Conservation (phyloP, 2,888 invertebrate species). For the Thalpophila matura region DNA sequence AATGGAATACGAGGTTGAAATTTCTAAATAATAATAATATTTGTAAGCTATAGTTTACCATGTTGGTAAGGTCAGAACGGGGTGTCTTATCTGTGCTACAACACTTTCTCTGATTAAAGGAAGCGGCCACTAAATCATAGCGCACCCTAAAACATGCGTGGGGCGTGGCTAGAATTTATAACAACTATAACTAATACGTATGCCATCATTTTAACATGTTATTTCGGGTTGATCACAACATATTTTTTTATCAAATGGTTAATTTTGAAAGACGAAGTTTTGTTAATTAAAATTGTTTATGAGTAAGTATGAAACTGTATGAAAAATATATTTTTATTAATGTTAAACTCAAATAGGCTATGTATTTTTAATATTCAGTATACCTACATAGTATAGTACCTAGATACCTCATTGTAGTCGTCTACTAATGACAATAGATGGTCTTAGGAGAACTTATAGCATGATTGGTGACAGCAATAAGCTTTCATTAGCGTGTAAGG, state of each 20-base stretch:
- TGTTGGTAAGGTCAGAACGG: conserved; percentile 34
- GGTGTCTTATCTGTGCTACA: conserved; percentile 63
- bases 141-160: conserved; percentile 74
- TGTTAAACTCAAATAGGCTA: too few relatives aligned
- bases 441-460: not conserved
- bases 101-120: conserved; percentile 81
- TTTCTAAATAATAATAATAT: not conserved
- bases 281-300: not conserved
- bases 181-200: conserved; percentile 48
- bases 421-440: not conserved
- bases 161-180: conserved; percentile 69
- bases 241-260: conserved; percentile 7
- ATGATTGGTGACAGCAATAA: not conserved
- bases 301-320: too few relatives aligned
- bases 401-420: too few relatives aligned
- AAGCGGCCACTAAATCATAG: conserved; percentile 78
- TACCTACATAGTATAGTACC: too few relatives aligned
- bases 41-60: conserved; percentile 14
- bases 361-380: too few relatives aligned
- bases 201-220: conserved; percentile 22
- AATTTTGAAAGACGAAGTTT: not conserved
- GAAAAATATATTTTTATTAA: too few relatives aligned
- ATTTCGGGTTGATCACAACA: conserved; percentile 13
- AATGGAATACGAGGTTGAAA: not conserved
- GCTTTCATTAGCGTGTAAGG: not conserved